These are phyloP conservation scores for Crepidodera aurea DNA, from an alignment of 2,888 invertebrate genomes.

Conservation along the genomic window DNA sequence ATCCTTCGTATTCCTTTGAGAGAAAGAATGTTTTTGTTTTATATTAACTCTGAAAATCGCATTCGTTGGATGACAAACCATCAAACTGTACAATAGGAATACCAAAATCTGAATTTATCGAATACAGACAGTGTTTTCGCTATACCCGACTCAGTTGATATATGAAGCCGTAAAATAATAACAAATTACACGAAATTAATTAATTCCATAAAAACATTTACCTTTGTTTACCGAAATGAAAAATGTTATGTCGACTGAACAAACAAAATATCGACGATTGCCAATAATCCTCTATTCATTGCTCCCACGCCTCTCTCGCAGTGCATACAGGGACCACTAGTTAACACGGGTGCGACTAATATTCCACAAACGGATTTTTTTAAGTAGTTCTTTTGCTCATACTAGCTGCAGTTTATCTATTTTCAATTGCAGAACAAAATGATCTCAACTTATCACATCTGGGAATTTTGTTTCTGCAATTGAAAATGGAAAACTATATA, in stretches of 20 bases:
- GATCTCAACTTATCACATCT: no score
- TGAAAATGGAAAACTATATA: no score
- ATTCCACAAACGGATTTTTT: no score
- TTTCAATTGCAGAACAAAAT: no score
- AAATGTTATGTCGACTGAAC: slow-evolving; percentile 59
- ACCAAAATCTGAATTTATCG: background rate
- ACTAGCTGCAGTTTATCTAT: no score
- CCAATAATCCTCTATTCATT: slow-evolving; percentile 61
- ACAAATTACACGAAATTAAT: slow-evolving; percentile 40
- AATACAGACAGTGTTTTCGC: slow-evolving; percentile 5
- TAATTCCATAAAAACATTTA: slow-evolving; percentile 52
- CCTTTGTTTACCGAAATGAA: slow-evolving; percentile 57
- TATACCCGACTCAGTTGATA: slow-evolving; percentile 12
- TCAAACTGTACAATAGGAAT: background rate
- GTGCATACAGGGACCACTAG: slow-evolving; percentile 41
- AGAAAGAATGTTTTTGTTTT: background rate
- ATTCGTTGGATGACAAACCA: background rate
- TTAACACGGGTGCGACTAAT: slow-evolving; percentile 37
- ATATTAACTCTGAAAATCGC: background rate
- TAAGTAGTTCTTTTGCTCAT: no score
- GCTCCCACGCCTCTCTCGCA: slow-evolving; percentile 54
- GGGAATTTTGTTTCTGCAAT: no score
- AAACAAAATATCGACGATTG: slow-evolving; percentile 61
- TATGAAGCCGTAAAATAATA: slow-evolving; percentile 27
- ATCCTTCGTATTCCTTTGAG: no score